Percentiles rank a stretch among this genome's conserved stretches.
Conservation (phyloP, 92 coral and sea anemone species). For the Porites evermanni region DNA sequence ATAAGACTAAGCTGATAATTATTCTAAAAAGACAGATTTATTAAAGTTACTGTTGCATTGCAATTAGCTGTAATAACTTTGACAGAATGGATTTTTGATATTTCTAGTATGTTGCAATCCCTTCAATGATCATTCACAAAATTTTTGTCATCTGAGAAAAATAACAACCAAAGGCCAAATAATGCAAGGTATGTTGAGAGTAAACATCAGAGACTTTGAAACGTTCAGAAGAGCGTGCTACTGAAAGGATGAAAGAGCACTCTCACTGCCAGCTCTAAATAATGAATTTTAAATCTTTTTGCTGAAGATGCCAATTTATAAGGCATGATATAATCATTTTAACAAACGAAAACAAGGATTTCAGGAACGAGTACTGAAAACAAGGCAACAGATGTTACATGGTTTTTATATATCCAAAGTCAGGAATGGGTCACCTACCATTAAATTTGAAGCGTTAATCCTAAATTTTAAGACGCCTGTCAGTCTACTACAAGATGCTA, state of each 20-base stretch:
- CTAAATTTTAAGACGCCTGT: neutral
- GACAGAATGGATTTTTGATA: too few relatives aligned
- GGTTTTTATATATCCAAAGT: neutral
- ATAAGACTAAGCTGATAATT: neutral
- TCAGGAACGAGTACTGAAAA: neutral
- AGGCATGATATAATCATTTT: neutral
- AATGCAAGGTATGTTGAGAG: neutral
- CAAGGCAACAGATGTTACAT: slow-evolving; percentile 4
- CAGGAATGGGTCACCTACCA: neutral
- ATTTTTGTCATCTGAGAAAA: neutral
- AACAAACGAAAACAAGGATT: neutral
- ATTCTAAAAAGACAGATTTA: neutral
- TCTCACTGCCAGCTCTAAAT: neutral
- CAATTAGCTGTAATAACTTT: neutral
- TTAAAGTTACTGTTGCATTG: neutral
- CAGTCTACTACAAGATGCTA: neutral
- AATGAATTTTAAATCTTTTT: neutral
- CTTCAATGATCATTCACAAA: neutral
- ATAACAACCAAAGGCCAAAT: neutral
- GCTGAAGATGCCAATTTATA: neutral
- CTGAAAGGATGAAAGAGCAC: too few relatives aligned
- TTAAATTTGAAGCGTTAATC: neutral
- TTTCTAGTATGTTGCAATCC: too few relatives aligned
- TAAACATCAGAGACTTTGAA: neutral
- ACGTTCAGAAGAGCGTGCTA: neutral